phyloP scores from a whole-genome alignment of 2,888 invertebrate species.

The Amphipyra berbera region DNA sequence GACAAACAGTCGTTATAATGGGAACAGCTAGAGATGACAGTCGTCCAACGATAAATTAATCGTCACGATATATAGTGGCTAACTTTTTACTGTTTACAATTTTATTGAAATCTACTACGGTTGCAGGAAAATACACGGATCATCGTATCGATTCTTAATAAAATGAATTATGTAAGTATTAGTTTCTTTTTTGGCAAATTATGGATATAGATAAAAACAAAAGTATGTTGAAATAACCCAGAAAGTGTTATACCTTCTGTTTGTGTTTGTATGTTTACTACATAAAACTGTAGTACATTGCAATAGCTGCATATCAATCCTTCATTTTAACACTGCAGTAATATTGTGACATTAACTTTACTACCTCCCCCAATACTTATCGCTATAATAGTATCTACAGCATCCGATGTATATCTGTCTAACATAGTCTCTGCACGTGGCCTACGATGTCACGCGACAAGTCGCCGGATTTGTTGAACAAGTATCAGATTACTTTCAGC shows the following conservation, averaged over 20 bases:
- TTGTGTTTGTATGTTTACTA: no score
- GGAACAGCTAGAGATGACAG: no score
- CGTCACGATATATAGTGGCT: no score
- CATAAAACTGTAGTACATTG: neutral
- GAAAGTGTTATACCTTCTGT: no score
- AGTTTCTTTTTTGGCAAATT: no score
- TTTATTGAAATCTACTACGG: neutral
- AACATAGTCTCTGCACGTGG: conserved; percentile 64
- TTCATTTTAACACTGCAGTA: neutral
- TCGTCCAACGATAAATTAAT: no score
- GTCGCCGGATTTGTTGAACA: conserved; percentile 73
- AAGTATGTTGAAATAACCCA: no score
- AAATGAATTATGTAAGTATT: no score
- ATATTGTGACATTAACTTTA: conserved; percentile 4
- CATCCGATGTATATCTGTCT: conserved; percentile 31
- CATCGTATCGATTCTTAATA: neutral
- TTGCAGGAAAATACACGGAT: conserved; percentile 4
- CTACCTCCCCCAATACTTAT: conserved; percentile 25
- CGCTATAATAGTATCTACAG: conserved; percentile 24
- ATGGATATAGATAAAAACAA: no score
- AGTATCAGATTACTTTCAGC: conserved; percentile 73
- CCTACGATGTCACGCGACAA: conserved; percentile 68
- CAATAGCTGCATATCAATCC: neutral
- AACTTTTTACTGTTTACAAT: neutral
- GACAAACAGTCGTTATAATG: no score